A percentile compares a stretch with the other conserved stretches of the same genome.
Evolutionary conservation across 2,797 vertebrate species (phyloP).

Genomic region (Melanotaenia trifasciata): DNA sequence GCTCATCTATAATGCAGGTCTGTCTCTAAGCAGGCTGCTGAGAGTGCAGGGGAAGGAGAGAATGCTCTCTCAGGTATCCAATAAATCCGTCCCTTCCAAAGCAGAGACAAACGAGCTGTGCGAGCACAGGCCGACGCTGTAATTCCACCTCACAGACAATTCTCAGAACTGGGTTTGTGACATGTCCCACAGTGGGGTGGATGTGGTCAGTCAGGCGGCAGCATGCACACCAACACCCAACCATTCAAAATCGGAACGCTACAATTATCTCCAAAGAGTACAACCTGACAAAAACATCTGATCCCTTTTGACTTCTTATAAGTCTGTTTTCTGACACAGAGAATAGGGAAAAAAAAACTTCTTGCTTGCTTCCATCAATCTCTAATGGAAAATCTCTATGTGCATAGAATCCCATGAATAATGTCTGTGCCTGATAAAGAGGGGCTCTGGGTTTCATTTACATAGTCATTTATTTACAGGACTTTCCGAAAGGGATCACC

Average conservation of each 20-base stretch:
- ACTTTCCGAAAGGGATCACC: constrained; percentile 63
- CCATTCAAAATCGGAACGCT: constrained; percentile 1
- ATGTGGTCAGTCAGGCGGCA: constrained; percentile 48
- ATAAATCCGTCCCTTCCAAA: constrained; percentile 82
- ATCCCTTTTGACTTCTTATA: constrained; percentile 7
- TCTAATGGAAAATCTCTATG: constrained; percentile 67
- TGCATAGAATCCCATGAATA: constrained; percentile 72
- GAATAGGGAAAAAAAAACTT: constrained; percentile 46
- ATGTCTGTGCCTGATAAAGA: constrained; percentile 69
- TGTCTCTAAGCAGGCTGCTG: constrained; percentile 79
- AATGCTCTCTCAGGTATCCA: constrained; percentile 83
- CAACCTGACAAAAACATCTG: constrained; percentile 9
- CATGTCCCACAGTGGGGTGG: constrained; percentile 42
- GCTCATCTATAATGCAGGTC: constrained; percentile 85
- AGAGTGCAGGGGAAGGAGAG: constrained; percentile 87
- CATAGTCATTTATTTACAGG: constrained; percentile 68
- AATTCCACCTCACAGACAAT: constrained; percentile 81
- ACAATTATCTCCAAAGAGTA: constrained; percentile 71
- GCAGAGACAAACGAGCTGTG: constrained; percentile 74
- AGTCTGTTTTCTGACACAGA: constrained; percentile 69
- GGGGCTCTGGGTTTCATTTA: constrained; percentile 66
- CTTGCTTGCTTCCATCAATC: constrained; percentile 60
- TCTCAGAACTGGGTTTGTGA: constrained; percentile 71
- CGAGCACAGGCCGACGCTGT: constrained; percentile 67
- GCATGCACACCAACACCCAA: constrained; percentile 8